Evolutionary conservation across 1,140 invertebrate genomes (phyloP), one percentile per base, ranked within the genome.

Genomic region (Nebria ingens): DNA sequence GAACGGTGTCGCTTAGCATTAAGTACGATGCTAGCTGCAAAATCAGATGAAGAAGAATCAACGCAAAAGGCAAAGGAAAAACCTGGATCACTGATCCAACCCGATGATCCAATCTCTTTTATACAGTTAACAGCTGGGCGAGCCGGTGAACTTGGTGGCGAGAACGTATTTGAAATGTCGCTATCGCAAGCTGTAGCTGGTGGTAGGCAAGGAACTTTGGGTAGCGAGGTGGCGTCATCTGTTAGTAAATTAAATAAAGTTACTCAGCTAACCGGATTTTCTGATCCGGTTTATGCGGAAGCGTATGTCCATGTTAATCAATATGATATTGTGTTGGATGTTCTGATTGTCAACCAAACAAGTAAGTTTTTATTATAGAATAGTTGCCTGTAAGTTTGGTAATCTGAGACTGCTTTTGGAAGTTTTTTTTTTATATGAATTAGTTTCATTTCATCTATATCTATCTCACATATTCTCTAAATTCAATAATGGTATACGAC

Each of bases 221-320:
- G 51, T 11, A 65, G 63, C 38, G 76, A 79, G 25, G 76, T 80
- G 42, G 64, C 71, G 0, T 73, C 76, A 19, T 68, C 77, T 3
- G 76, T 78, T 1, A 84, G 73, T 58, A 84, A 87, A 65, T 70
- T 89, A 38, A 87, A 86, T 56, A 87, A 97, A 76, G 93, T 98
- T 19, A 96, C 93, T n/a, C 97, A 99, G 71, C 77, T 99, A 57
- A 98, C 97, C n/a, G 97, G 97, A 17, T 98, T 98, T 73, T 97
- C 93, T 0, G 97, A 99, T 77, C 96, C 97, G 0, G 93, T 99
- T 38, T 99, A 99, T 73, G 90, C 96, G 11, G 97, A 99, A 75
- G 96, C 97, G 19, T 95, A 99, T 68, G 96, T 99, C 0, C 89
- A 99, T 71, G 96, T 99, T 52, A 99, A 99, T 74, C 96, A 99